Evolutionary conservation across 2,113 vertebrate genomes (phyloP).

Genomic region (Myxocyprinus asiaticus): DNA sequence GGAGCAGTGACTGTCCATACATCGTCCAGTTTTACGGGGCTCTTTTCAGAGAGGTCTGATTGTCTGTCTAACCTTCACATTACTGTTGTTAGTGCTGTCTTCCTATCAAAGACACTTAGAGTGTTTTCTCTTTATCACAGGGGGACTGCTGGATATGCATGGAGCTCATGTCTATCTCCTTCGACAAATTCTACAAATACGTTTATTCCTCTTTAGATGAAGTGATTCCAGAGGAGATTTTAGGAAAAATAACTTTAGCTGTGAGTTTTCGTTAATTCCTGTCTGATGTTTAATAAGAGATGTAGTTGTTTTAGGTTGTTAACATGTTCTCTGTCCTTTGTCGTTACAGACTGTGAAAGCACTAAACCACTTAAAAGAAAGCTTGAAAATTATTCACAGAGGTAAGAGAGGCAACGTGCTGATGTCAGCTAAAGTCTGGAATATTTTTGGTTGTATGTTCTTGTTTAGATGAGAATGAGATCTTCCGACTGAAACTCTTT

Average conservation of each 20-base stretch:
- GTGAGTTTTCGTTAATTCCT: conserved; percentile 76
- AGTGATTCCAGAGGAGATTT: conserved; percentile 99
- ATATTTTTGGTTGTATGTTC: too few relatives aligned
- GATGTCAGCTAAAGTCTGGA: not conserved
- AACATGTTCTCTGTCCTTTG: conserved; percentile 10
- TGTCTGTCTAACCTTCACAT: not conserved
- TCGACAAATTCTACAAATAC: conserved; percentile 99
- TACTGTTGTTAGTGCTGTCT: not conserved
- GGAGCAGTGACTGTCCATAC: conserved; percentile 97
- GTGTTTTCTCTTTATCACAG: conserved; percentile 62
- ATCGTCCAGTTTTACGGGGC: conserved; percentile 99
- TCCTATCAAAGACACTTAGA: too few relatives aligned
- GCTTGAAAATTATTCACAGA: conserved; percentile 99
- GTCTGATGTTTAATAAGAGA: not conserved
- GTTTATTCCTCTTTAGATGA: conserved; percentile 99
- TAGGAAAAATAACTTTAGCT: conserved; percentile 99
- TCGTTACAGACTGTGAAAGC: conserved; percentile 95
- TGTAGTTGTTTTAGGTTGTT: not conserved
- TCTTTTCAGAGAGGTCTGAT: conserved; percentile 94
- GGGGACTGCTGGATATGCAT: conserved; percentile 99
- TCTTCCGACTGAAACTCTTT: not conserved
- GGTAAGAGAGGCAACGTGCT: conserved; percentile 71
- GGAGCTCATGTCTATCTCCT: conserved; percentile 99
- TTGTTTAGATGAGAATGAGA: not conserved
- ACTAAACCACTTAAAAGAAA: conserved; percentile 99